Evolutionary conservation across 2,888 invertebrate species (phyloP), one percentile per base, ranked within the genome.

Genomic region (Aromia moschata): DNA sequence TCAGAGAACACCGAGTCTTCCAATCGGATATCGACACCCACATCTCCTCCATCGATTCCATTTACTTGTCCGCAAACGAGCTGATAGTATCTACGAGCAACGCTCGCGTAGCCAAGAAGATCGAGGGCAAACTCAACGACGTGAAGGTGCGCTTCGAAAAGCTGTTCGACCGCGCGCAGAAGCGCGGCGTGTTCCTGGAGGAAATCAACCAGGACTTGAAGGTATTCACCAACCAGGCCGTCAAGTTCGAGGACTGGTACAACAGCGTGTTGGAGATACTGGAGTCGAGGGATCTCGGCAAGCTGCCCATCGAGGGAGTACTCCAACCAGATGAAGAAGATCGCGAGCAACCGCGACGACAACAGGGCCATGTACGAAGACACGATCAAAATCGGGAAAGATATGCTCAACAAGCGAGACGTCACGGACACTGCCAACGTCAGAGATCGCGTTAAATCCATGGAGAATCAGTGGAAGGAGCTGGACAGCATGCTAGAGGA

Each of bases 401-500:
- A 88, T 51, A 82, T 96, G 55, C 86, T 94, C 47, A 83, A 89
- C 7, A 90, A 92, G 83, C 92, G 94, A 69, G 95, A 96, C 74
- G 91, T 95, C 41, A 94, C 94, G 0, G 96, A 96, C 76, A 92
- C 92, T 0, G 90, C 89, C 33, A 86, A 87, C 1, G 87, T 94
- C 9, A 85, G 94, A 25, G 96, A 96, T 78, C 89, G 89, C 70
- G 89, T 96, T 74, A 94, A 94, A 83, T 83, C 83, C 1, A 82
- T 96, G 65, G 96, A 97, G 81, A 89, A 88, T 66, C 91, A 90
- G 74, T 97, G 96, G 96, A 89, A 91, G 46, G 94, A 95, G 74
- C 86, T 97, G 69, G 91, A 89, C 72, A 86, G 87, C 12, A 81
- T 91, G 0, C 82, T 97, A 17, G 92, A 93, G 67, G 96, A 97